Evolutionary conservation across 1,140 invertebrate species (phyloP).

Genomic region (Carposina sasakii): DNA sequence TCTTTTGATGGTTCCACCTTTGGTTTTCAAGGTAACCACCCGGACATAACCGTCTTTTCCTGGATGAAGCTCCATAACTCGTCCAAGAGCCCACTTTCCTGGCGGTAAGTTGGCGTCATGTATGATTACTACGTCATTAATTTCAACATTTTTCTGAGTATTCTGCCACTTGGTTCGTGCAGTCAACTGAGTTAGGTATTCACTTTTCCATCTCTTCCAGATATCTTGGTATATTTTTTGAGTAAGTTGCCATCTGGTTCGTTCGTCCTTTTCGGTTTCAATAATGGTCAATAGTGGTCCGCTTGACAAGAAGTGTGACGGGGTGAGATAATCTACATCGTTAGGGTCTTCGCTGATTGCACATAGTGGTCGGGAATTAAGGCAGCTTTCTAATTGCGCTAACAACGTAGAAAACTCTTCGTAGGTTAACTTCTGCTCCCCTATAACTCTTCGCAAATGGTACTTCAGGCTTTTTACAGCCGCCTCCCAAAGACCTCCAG

Average conservation of each 20-base stretch:
- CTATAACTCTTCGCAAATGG: constrained; percentile 33
- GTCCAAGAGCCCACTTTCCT: constrained; percentile 37
- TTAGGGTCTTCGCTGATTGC: constrained; percentile 13
- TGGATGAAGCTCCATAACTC: constrained; percentile 32
- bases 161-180: constrained; percentile 25
- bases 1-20: constrained; percentile 7
- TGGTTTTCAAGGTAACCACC: constrained; percentile 36
- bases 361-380: background rate
- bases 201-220: constrained; percentile 32
- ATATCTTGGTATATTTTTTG: constrained; percentile 22
- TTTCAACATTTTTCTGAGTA: constrained; percentile 1
- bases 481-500: constrained; percentile 33
- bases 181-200: constrained; percentile 31
- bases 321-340: background rate
- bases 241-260: constrained; percentile 12
- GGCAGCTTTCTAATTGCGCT: background rate
- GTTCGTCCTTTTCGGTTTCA: constrained; percentile 4
- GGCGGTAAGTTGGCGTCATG: constrained; percentile 37
- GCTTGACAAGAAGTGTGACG: constrained; percentile 15
- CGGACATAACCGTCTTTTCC: constrained; percentile 39
- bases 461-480: constrained; percentile 30
- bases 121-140: constrained; percentile 31
- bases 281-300: constrained; percentile 7
- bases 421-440: constrained; percentile 12
- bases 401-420: constrained; percentile 29